These are phyloP conservation scores for Zosterops borbonicus DNA, from an alignment of 2,113 vertebrate species.

Conservation along the genomic window DNA sequence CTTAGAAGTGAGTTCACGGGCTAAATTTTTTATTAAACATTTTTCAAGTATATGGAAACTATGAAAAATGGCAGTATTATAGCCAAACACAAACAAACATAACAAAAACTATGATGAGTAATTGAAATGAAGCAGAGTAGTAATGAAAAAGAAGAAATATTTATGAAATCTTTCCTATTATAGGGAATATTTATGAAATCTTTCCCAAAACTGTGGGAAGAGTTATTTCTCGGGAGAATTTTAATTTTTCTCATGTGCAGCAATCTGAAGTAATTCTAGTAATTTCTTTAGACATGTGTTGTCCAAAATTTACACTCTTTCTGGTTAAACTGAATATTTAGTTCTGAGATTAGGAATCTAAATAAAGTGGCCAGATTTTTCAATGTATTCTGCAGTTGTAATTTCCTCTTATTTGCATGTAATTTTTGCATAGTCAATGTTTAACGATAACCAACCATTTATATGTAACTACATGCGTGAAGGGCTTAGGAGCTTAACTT, in stretches of 20 bases:
- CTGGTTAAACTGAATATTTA: not conserved
- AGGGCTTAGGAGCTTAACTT: not conserved
- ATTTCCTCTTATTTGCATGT: not conserved
- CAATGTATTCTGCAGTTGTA: not conserved
- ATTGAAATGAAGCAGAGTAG: not conserved
- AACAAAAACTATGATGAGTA: not conserved
- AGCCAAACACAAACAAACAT: not conserved
- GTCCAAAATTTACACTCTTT: not conserved
- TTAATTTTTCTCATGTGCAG: not conserved
- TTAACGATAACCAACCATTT: not conserved
- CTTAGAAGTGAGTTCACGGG: not conserved
- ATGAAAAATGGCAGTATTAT: not conserved
- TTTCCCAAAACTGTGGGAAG: not conserved
- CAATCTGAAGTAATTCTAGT: not conserved
- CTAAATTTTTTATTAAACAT: not conserved
- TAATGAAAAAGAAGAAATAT: not conserved
- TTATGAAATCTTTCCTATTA: not conserved
- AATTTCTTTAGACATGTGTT: not conserved
- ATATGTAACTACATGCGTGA: not conserved
- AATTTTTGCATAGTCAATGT: not conserved
- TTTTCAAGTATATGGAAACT: not conserved
- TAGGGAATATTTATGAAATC: not conserved
- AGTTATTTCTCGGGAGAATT: not conserved
- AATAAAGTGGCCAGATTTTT: not conserved
- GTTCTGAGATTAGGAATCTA: not conserved